A percentile compares a stretch with the other conserved stretches of the same genome.
These are phyloP conservation scores for Drepanosiphum platanoidis DNA, from an alignment of 2,888 invertebrate species.

Conservation along the genomic window DNA sequence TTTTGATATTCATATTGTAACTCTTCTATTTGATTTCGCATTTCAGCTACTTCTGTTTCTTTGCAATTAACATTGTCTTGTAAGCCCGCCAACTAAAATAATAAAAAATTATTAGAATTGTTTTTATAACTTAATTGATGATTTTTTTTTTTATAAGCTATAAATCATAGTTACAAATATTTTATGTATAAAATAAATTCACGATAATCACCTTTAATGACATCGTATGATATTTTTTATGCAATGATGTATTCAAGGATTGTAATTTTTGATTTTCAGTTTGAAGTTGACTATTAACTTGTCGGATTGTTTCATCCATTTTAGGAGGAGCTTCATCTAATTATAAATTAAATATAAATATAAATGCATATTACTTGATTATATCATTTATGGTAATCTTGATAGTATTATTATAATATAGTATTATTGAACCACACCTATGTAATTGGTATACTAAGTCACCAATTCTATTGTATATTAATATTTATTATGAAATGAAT, in stretches of 20 bases:
- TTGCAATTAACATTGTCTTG: slow-evolving; percentile 89
- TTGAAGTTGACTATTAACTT: slow-evolving; percentile 87
- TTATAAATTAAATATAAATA: slow-evolving; percentile 12
- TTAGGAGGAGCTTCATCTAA: slow-evolving; percentile 73
- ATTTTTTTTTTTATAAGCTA: background rate
- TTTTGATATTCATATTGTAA: slow-evolving; percentile 91
- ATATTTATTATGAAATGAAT: too few relatives aligned
- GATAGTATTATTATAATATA: too few relatives aligned
- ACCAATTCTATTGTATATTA: too few relatives aligned
- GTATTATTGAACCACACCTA: too few relatives aligned
- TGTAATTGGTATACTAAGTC: too few relatives aligned
- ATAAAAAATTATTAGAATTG: background rate
- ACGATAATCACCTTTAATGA: slow-evolving; percentile 75
- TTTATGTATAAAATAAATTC: background rate
- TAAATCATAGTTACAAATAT: background rate
- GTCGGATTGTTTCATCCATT: slow-evolving; percentile 84
- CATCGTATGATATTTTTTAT: slow-evolving; percentile 92
- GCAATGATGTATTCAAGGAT: slow-evolving; percentile 87
- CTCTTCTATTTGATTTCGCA: slow-evolving; percentile 96
- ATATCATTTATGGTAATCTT: too few relatives aligned
- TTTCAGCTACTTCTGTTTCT: slow-evolving; percentile 93
- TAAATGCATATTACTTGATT: background rate
- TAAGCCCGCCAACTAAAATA: slow-evolving; percentile 77
- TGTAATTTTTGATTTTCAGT: slow-evolving; percentile 92
- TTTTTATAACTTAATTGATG: background rate